These are phyloP conservation scores for Perizoma affinitatum DNA, from an alignment of 2,888 invertebrate species.

Conservation along the genomic window DNA sequence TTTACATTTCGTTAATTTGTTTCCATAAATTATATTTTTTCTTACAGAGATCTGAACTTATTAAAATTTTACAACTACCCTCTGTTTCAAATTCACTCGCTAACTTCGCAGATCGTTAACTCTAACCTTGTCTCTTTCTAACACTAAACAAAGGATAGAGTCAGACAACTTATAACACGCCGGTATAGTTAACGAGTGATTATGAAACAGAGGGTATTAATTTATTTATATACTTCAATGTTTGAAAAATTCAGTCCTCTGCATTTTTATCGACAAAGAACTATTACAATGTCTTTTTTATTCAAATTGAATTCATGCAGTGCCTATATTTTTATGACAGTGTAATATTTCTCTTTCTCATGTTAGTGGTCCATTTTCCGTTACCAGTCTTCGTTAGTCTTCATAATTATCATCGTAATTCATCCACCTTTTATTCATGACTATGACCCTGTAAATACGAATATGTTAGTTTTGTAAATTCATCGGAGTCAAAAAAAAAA, in stretches of 20 bases:
- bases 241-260: conserved; percentile 7
- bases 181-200: too few species aligned
- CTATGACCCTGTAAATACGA: conserved; percentile 25
- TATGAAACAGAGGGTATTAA: too few species aligned
- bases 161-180: too few species aligned
- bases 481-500: too few species aligned
- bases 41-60: conserved; percentile 39
- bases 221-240: background rate
- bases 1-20: conserved; percentile 62
- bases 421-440: conserved; percentile 21
- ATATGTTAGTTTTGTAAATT: conserved; percentile 42
- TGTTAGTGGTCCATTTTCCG: conserved; percentile 28
- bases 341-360: conserved; percentile 38
- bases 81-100: too few species aligned
- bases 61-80: too few species aligned
- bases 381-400: conserved; percentile 25
- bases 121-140: too few species aligned
- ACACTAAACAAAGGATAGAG: too few species aligned
- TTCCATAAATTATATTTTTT: conserved; percentile 33
- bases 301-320: too few species aligned
- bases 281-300: conserved; percentile 26
- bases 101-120: too few species aligned
- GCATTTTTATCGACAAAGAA: conserved; percentile 11
- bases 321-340: conserved; percentile 13
- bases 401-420: background rate